phyloP scores from a whole-genome alignment of 1,140 invertebrate species.

The Plectrocnemia conspersa region DNA sequence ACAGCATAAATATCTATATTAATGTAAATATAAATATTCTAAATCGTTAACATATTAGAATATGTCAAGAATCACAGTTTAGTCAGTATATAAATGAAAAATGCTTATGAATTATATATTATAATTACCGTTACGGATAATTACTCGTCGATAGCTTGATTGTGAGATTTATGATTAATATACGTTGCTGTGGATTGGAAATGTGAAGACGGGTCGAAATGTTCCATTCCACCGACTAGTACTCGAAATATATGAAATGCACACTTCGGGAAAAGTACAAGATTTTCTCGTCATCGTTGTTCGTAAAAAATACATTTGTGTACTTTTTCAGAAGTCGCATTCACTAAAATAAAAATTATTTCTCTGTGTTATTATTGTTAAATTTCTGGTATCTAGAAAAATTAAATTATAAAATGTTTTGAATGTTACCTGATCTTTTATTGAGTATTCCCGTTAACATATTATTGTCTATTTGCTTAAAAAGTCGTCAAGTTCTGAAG shows the following conservation, averaged over 20 bases:
- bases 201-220: too few species aligned
- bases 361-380: conserved; percentile 21
- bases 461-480: conserved; percentile 15
- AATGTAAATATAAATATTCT: too few species aligned
- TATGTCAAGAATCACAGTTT: too few species aligned
- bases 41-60: too few species aligned
- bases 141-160: too few species aligned
- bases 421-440: conserved; percentile 9
- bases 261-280: not conserved
- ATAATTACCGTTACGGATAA: not conserved
- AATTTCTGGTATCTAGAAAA: conserved; percentile 25
- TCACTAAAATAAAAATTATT: conserved; percentile 11
- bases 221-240: too few species aligned
- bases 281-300: not conserved
- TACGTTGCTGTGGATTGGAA: too few species aligned
- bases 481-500: conserved; percentile 28
- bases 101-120: conserved; percentile 6
- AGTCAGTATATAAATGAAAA: not conserved
- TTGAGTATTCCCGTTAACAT: not conserved
- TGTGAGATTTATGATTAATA: too few species aligned
- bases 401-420: conserved; percentile 21
- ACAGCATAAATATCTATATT: too few species aligned
- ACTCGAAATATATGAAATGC: not conserved
- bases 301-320: not conserved
- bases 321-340: not conserved